A percentile compares a stretch with the other conserved stretches of the same genome.
phyloP scores from a whole-genome alignment of 2,797 vertebrate species.

The Otolemur crassicaudatus region DNA sequence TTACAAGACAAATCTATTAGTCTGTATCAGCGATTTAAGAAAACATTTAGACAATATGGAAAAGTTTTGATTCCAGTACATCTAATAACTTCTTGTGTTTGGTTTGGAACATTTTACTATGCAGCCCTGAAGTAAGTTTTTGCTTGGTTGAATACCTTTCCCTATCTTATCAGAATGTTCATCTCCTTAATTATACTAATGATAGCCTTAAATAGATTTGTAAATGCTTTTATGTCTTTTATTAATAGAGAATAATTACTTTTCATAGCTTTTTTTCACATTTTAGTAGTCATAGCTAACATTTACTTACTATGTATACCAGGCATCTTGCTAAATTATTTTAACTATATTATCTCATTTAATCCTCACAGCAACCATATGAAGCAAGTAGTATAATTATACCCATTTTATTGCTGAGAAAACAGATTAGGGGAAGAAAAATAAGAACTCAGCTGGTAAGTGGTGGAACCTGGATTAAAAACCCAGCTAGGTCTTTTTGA shows the following conservation, averaged over 20 bases:
- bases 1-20: conserved; percentile 96
- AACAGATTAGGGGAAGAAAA: conserved; percentile 3
- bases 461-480: not conserved
- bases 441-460: not conserved
- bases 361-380: not conserved
- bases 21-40: conserved; percentile 96
- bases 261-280: conserved; percentile 40
- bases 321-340: not conserved
- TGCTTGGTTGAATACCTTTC: conserved; percentile 49
- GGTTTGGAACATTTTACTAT: conserved; percentile 98
- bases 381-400: not conserved
- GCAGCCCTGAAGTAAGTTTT: conserved; percentile 97
- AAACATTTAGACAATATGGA: conserved; percentile 97
- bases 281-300: not conserved
- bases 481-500: not conserved
- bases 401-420: conserved; percentile 11
- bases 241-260: conserved; percentile 13
- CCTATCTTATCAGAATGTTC: conserved; percentile 45
- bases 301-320: not conserved
- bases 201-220: conserved; percentile 44
- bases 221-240: conserved; percentile 39
- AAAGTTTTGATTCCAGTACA: conserved; percentile 98
- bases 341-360: conserved; percentile 3
- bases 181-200: conserved; percentile 15
- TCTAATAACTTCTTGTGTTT: conserved; percentile 94